phyloP scores from a whole-genome alignment of 2,888 invertebrate genomes.

The Alcis repandata region DNA sequence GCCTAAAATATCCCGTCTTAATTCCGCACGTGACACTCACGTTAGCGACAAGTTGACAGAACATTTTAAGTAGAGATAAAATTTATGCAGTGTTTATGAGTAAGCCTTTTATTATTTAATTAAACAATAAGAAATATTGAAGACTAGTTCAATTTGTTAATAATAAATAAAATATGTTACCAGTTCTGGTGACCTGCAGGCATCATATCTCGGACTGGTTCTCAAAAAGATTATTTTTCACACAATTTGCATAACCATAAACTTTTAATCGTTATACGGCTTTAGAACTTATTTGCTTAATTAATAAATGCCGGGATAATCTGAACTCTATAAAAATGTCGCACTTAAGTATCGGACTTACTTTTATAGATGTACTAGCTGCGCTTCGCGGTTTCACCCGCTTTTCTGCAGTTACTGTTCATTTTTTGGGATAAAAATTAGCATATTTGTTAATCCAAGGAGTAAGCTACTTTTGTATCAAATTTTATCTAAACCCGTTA shows the following conservation, averaged over 20 bases:
- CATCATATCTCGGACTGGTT: constrained; percentile 7
- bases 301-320: constrained; percentile 33
- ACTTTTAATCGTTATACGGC: constrained; percentile 40
- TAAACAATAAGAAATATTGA: neutral
- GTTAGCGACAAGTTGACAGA: too few species aligned
- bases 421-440: too few species aligned
- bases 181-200: neutral
- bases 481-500: too few species aligned
- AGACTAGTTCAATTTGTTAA: too few species aligned
- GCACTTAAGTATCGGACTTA: constrained; percentile 22
- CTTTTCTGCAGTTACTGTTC: too few species aligned
- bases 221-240: constrained; percentile 25
- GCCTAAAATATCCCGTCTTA: too few species aligned
- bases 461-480: too few species aligned
- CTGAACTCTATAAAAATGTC: constrained; percentile 39
- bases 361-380: constrained; percentile 42
- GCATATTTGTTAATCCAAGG: too few species aligned
- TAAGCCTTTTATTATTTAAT: neutral
- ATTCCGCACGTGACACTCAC: too few species aligned
- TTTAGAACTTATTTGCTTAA: constrained; percentile 34
- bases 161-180: neutral
- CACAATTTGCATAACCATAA: constrained; percentile 44
- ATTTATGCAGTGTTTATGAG: neutral
- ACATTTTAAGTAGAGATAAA: too few species aligned
- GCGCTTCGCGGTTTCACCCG: too few species aligned